Conservation (phyloP, 2,797 vertebrate species). For the Microcaecilia unicolor region DNA sequence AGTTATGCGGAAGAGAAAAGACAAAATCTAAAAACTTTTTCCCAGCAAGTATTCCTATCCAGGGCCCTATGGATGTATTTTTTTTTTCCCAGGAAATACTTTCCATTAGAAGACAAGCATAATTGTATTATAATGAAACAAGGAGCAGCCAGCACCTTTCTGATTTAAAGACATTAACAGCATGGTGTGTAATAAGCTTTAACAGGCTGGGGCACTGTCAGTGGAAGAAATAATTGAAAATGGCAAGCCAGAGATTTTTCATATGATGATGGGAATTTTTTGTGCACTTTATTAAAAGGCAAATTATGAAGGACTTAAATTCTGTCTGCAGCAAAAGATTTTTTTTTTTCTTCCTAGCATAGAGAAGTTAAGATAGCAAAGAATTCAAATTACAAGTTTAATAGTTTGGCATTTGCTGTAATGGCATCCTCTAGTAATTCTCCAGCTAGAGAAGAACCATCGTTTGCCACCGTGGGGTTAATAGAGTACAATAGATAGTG, state of each 20-base stretch:
- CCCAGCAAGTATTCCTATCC: too few relatives aligned
- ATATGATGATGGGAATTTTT: constrained; percentile 36
- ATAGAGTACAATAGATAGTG: constrained; percentile 58
- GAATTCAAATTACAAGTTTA: constrained; percentile 60
- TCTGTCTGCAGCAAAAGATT: constrained; percentile 43
- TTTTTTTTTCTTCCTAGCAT: constrained; percentile 46
- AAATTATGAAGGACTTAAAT: constrained; percentile 43
- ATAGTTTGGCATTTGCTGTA: constrained; percentile 64
- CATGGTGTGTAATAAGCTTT: constrained; percentile 41
- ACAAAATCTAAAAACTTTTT: too few relatives aligned
- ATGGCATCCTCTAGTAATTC: constrained; percentile 57
- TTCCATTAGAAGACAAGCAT: constrained; percentile 45
- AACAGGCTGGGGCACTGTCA: constrained; percentile 60
- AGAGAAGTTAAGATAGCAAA: constrained; percentile 43
- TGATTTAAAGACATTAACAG: constrained; percentile 42
- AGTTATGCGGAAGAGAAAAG: too few relatives aligned
- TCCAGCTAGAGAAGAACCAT: constrained; percentile 56
- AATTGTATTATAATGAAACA: constrained; percentile 44
- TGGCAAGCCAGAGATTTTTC: constrained; percentile 39
- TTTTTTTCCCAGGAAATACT: constrained; percentile 25
- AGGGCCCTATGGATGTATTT: too few relatives aligned
- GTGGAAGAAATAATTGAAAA: constrained; percentile 56
- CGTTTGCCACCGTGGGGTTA: constrained; percentile 53
- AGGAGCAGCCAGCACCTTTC: constrained; percentile 27
- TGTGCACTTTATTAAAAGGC: constrained; percentile 45